A percentile compares a stretch with the other conserved stretches of the same genome.
Conservation (phyloP, 2,888 invertebrate species). For the Hyposoter didymator region DNA sequence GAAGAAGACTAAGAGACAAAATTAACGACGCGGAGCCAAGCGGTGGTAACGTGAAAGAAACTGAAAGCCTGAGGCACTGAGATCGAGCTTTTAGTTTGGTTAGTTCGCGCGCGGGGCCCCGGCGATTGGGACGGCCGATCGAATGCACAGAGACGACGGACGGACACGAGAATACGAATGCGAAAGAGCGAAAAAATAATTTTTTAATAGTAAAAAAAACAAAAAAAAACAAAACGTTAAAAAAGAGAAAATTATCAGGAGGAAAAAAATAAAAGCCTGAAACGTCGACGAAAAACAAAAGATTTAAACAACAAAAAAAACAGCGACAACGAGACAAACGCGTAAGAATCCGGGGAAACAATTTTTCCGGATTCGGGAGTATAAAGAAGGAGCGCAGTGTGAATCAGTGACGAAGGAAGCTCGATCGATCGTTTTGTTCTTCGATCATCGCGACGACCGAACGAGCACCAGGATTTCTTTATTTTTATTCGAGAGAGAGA, state of each 20-base stretch:
- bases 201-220: conserved; percentile 27
- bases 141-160: conserved; percentile 69
- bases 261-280: conserved; percentile 3
- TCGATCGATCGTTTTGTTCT: conserved; percentile 57
- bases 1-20: conserved; percentile 62
- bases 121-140: conserved; percentile 82
- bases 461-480: conserved; percentile 55
- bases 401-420: conserved; percentile 60
- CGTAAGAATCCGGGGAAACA: conserved; percentile 32
- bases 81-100: conserved; percentile 80
- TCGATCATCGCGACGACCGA: conserved; percentile 40
- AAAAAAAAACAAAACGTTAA: conserved; percentile 3
- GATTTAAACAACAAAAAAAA: background rate
- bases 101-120: conserved; percentile 84
- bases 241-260: background rate
- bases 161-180: conserved; percentile 70
- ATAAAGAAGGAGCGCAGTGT: conserved; percentile 52
- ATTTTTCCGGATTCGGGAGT: conserved; percentile 61
- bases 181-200: conserved; percentile 58
- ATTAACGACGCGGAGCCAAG: conserved; percentile 67
- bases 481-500: conserved; percentile 65
- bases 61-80: conserved; percentile 61
- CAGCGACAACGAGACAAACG: conserved; percentile 16
- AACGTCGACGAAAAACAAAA: conserved; percentile 6
- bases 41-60: conserved; percentile 72